Conservation (phyloP, 1,140 invertebrate genomes). For the Delia radicum region DNA sequence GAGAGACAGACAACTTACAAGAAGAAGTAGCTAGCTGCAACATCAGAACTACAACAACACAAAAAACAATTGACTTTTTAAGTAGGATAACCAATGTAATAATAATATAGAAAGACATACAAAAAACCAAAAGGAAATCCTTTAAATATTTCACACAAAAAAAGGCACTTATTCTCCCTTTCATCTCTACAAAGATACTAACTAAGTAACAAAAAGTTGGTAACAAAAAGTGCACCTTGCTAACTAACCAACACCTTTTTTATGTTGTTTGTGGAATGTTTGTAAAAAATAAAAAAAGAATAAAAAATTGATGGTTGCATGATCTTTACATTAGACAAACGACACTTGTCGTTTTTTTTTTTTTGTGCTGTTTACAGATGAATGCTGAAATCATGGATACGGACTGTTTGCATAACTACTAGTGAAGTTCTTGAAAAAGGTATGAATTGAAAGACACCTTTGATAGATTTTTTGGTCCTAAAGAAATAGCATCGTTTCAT, state of each 20-base stretch:
- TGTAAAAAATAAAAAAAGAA: neutral
- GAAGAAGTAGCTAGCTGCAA: neutral
- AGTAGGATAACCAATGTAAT: neutral
- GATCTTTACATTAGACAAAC: conserved; percentile 16
- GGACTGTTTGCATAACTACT: neutral
- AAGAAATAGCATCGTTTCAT: neutral
- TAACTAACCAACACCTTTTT: conserved; percentile 6
- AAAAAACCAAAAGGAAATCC: neutral
- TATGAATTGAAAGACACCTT: neutral
- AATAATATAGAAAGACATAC: neutral
- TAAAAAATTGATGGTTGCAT: neutral
- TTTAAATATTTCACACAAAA: neutral
- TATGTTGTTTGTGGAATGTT: neutral
- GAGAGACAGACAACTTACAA: neutral
- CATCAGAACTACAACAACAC: neutral
- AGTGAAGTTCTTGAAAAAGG: neutral
- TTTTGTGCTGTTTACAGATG: neutral
- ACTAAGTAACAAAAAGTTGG: neutral
- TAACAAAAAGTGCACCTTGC: neutral
- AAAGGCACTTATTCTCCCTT: neutral
- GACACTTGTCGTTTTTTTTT: conserved; percentile 8
- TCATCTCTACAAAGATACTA: neutral
- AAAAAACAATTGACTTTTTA: neutral
- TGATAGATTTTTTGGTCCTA: neutral
- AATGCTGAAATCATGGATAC: neutral